A percentile compares a stretch with the other conserved stretches of the same genome.
phyloP scores from a whole-genome alignment of 1,140 invertebrate species.

The Fragariocoptes setiger region DNA sequence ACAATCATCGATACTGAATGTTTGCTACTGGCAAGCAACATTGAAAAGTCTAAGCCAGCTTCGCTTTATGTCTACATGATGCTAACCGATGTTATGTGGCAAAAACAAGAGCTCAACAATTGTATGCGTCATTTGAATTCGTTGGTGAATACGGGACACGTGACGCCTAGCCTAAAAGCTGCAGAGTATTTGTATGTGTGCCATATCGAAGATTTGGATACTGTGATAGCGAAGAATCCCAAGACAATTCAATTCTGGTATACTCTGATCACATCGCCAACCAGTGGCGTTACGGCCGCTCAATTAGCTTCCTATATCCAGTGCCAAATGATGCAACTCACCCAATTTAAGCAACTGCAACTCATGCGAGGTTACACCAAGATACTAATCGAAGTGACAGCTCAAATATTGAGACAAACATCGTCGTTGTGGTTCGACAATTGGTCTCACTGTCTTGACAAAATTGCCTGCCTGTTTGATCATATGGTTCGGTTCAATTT shows the following conservation, averaged over 20 bases:
- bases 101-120: not conserved
- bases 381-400: conserved; percentile 5
- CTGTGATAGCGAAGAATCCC: not conserved
- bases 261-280: no score
- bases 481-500: conserved; percentile 2
- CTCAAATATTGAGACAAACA: not conserved
- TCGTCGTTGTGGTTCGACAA: conserved; percentile 5
- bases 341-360: not conserved
- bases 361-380: conserved; percentile 5
- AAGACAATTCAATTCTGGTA: not conserved
- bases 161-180: not conserved
- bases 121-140: not conserved
- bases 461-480: conserved; percentile 6
- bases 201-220: not conserved
- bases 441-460: conserved; percentile 1
- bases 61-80: not conserved
- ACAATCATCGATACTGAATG: not conserved
- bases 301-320: not conserved
- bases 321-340: not conserved
- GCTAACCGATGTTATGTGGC: not conserved
- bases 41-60: not conserved
- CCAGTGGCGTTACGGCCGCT: not conserved
- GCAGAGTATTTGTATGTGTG: not conserved
- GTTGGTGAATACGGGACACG: not conserved
- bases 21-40: not conserved